phyloP scores from a whole-genome alignment of 2,113 vertebrate species.

The Protomyctophum bolini region DNA sequence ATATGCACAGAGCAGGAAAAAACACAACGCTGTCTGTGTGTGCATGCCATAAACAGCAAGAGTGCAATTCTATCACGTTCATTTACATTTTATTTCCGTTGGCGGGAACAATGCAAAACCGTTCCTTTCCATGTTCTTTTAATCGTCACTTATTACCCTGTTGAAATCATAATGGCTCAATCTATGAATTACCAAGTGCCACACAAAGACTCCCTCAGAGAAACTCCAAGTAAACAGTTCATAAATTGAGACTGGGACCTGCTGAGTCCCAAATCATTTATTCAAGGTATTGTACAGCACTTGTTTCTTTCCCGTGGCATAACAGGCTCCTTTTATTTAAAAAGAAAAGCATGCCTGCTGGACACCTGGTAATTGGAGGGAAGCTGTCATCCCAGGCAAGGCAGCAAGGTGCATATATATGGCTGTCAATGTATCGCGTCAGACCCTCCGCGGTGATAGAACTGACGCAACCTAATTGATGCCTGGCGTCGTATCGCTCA shows the following conservation, averaged over 20 bases:
- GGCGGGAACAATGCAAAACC: constrained; percentile 5
- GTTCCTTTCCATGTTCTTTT: not conserved
- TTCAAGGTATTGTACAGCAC: constrained; percentile 1
- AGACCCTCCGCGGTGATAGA: constrained; percentile 28
- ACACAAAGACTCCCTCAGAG: constrained; percentile 13
- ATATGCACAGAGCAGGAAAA: not conserved
- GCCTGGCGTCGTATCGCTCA: constrained; percentile 12
- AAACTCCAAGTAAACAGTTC: constrained; percentile 16
- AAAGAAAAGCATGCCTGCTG: constrained; percentile 40
- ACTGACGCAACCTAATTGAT: constrained; percentile 57
- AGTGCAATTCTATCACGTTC: not conserved
- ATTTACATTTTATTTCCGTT: constrained; percentile 1
- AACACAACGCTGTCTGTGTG: not conserved
- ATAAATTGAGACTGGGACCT: constrained; percentile 34
- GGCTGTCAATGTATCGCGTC: constrained; percentile 43
- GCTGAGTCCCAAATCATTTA: constrained; percentile 26
- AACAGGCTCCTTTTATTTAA: constrained; percentile 42
- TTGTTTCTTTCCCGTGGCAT: not conserved
- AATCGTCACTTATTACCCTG: constrained; percentile 4
- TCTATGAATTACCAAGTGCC: not conserved
- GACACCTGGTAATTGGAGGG: constrained; percentile 52
- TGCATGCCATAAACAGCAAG: not conserved
- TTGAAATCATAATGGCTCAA: constrained; percentile 19
- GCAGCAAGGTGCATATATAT: not conserved
- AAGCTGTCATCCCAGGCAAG: constrained; percentile 37